Evolutionary conservation across 2,888 invertebrate genomes (phyloP), one percentile per base, ranked within the genome.

Genomic region (Mesorhabditis belari): DNA sequence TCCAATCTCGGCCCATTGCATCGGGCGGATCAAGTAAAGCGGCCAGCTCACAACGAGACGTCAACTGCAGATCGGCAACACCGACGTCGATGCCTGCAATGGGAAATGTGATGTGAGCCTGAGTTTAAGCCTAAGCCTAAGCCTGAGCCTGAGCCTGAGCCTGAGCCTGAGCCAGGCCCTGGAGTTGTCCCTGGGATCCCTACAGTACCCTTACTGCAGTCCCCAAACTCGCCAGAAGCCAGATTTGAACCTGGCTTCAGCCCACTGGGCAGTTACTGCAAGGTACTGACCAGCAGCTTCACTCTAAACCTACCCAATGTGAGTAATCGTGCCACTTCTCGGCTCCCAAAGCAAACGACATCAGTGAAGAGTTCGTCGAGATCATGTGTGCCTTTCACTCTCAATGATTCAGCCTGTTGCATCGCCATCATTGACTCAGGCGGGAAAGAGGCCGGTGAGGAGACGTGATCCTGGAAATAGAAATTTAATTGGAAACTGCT

Each of bases 311-410:
- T 35, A 35, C 44, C 87, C 71, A 86, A 79, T 2, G 82, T 82
- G 55, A 85, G 76, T 49, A 78, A 74, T 24, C 79, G 73, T 17
- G 81, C 80, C 56, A 86, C 83, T 67, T 85, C 84, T n/a, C 82
- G 78, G 3, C 82, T 82, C 75, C 87, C 86, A 76, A 87, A 86
- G 73, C 86, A 86, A 12, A 87, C 81, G 44, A 87, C 81, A 67
- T 86, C 85, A 5, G 84, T 81, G 63, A 87, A 83, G 25, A 85
- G 83, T 75, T 87, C 87, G 28, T 84, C 80, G 28, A 77, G 82
- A 59, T 83, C 82, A 51, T 85, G 84, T 4, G 83, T 83, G 59
- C 83, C 81, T 24, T 82, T 82, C 69, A 86, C 70, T 2, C 64
- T 63, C n/a, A 80, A 59, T 12, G 69, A 69, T 58, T 80, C 80